These are phyloP conservation scores for Lindbergichthys nudifrons DNA, from an alignment of 2,797 vertebrate genomes.

Conservation along the genomic window DNA sequence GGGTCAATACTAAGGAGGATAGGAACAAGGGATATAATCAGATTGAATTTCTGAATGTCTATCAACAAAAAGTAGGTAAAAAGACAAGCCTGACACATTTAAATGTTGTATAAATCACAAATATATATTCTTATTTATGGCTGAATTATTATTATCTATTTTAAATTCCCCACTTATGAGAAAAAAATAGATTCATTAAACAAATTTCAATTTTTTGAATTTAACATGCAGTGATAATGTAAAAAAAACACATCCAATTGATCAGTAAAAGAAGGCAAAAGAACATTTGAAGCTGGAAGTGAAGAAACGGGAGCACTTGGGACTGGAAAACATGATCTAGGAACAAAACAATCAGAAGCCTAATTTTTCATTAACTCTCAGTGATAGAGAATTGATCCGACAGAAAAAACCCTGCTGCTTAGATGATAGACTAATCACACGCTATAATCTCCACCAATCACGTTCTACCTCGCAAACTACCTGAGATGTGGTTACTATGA, in stretches of 20 bases:
- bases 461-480: conserved; percentile 15
- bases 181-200: not conserved
- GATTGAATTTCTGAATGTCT: not conserved
- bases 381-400: conserved; percentile 62
- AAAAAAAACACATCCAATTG: conserved; percentile 6
- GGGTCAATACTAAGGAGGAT: not conserved
- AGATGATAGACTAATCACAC: conserved; percentile 51
- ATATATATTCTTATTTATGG: not conserved
- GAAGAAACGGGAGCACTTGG: conserved; percentile 39
- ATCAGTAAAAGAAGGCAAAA: not conserved
- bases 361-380: conserved; percentile 57
- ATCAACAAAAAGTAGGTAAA: not conserved
- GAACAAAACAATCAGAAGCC: conserved; percentile 54
- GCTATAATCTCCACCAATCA: conserved; percentile 53
- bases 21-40: not conserved
- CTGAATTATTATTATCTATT: not conserved
- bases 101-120: not conserved
- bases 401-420: conserved; percentile 41
- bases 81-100: not conserved
- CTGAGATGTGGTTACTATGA: conserved; percentile 59
- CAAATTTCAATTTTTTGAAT: not conserved
- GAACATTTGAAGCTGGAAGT: conserved; percentile 9
- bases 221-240: not conserved
- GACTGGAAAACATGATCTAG: conserved; percentile 49
- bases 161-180: not conserved